Conservation (phyloP, 2,888 invertebrate species). For the Carterocephalus palaemon region DNA sequence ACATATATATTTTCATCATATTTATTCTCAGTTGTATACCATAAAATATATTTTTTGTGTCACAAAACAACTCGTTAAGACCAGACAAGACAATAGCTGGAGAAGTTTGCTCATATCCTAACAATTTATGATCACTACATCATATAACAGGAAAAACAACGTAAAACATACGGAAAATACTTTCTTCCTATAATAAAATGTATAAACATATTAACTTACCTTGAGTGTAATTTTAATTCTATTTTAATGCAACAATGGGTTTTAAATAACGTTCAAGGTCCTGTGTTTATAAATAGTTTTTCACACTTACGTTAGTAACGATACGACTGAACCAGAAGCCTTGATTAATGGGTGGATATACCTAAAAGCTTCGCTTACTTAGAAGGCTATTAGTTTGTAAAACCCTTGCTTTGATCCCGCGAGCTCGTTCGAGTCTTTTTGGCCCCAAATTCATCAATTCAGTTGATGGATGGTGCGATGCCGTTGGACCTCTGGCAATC, state of each 20-base stretch:
- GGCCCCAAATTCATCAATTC: slow-evolving; percentile 77
- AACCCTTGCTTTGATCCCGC: slow-evolving; percentile 61
- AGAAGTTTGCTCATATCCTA: too few species aligned
- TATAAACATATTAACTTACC: background rate
- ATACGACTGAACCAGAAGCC: background rate
- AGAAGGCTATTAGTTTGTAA: slow-evolving; percentile 15
- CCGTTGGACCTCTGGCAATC: slow-evolving; percentile 65
- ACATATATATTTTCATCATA: too few species aligned
- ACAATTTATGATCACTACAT: too few species aligned
- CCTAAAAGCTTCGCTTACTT: slow-evolving; percentile 62
- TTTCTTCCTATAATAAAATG: slow-evolving; percentile 1
- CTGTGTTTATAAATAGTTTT: background rate
- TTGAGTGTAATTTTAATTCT: background rate
- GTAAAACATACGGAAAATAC: slow-evolving; percentile 3
- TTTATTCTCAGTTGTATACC: too few species aligned
- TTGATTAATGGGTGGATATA: slow-evolving; percentile 52
- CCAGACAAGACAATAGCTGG: too few species aligned
- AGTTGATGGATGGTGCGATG: slow-evolving; percentile 75
- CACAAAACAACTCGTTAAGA: too few species aligned
- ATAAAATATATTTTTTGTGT: too few species aligned
- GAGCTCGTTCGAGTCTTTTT: slow-evolving; percentile 66
- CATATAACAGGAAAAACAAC: background rate
- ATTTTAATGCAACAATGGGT: too few species aligned
- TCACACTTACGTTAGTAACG: too few species aligned
- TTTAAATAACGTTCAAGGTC: background rate